Evolutionary conservation across 1,140 invertebrate genomes (phyloP).

Genomic region (Magallana angulata): DNA sequence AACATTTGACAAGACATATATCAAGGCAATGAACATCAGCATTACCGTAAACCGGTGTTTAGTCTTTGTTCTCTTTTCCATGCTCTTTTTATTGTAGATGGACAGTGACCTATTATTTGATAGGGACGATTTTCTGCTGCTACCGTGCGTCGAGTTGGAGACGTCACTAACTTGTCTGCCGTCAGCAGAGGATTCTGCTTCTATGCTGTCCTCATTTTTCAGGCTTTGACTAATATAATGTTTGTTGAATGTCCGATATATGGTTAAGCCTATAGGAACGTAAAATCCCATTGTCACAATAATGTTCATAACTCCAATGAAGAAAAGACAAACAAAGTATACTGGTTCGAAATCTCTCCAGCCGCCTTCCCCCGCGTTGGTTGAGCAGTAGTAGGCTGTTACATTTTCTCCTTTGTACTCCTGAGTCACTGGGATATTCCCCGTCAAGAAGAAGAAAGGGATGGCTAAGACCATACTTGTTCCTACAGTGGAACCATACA

Average conservation of each 20-base stretch:
- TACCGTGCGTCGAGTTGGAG: neutral
- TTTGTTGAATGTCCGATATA: constrained; percentile 18
- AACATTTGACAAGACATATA: constrained; percentile 2
- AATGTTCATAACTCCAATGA: neutral
- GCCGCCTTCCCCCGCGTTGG: neutral
- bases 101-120: neutral
- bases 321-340: constrained; percentile 10
- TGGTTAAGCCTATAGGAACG: constrained; percentile 18
- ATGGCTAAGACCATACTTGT: neutral
- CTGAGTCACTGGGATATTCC: neutral
- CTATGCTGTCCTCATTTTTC: neutral
- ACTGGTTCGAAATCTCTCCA: neutral
- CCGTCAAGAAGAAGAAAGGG: neutral
- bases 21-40: constrained; percentile 13
- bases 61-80: constrained; percentile 4
- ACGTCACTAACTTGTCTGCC: neutral
- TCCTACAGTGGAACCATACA: neutral
- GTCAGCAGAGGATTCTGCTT: neutral
- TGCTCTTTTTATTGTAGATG: neutral
- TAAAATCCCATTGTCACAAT: constrained; percentile 8
- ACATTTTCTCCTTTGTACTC: neutral
- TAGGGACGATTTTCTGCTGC: neutral
- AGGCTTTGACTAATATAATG: neutral
- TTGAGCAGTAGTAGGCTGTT: constrained; percentile 17
- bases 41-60: constrained; percentile 35